These are phyloP conservation scores for Anthrax anthrax DNA, from an alignment of 2,888 invertebrate species.

Conservation along the genomic window DNA sequence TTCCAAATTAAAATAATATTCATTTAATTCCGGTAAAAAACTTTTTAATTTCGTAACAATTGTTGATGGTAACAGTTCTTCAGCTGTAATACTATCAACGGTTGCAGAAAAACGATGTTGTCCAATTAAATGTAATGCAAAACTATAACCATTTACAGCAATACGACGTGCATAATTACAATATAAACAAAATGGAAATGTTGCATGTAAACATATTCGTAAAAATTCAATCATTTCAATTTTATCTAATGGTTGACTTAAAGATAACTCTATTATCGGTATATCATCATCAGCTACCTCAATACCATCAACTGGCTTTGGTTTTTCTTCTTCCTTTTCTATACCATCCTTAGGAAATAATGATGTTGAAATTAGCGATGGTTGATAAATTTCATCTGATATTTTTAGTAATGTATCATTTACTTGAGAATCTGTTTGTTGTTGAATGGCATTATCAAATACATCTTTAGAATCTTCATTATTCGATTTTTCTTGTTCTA, in stretches of 20 bases:
- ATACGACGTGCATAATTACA: constrained; percentile 77
- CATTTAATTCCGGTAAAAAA: constrained; percentile 40
- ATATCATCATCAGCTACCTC: constrained; percentile 48
- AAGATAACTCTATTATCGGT: constrained; percentile 51
- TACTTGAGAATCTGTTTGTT: too few relatives aligned
- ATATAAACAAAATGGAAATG: constrained; percentile 59
- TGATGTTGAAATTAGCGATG: too few relatives aligned
- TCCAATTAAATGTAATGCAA: constrained; percentile 63
- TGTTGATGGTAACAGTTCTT: constrained; percentile 54
- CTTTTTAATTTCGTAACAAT: constrained; percentile 52
- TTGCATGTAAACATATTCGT: constrained; percentile 56
- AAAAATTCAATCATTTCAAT: constrained; percentile 56
- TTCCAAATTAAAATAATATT: constrained; percentile 55
- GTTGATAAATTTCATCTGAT: background rate
- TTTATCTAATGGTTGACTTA: constrained; percentile 61
- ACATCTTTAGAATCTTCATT: constrained; percentile 12
- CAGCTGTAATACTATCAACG: constrained; percentile 62
- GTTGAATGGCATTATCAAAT: background rate
- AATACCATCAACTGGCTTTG: constrained; percentile 29
- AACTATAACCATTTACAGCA: constrained; percentile 67
- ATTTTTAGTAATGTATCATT: constrained; percentile 3
- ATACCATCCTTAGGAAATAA: background rate
- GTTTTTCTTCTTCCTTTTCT: background rate
- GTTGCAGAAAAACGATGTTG: constrained; percentile 68
- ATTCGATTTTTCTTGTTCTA: constrained; percentile 27